Evolutionary conservation across 2,113 vertebrate species (phyloP), one percentile per base, ranked within the genome.

Genomic region (Grantiella picta): DNA sequence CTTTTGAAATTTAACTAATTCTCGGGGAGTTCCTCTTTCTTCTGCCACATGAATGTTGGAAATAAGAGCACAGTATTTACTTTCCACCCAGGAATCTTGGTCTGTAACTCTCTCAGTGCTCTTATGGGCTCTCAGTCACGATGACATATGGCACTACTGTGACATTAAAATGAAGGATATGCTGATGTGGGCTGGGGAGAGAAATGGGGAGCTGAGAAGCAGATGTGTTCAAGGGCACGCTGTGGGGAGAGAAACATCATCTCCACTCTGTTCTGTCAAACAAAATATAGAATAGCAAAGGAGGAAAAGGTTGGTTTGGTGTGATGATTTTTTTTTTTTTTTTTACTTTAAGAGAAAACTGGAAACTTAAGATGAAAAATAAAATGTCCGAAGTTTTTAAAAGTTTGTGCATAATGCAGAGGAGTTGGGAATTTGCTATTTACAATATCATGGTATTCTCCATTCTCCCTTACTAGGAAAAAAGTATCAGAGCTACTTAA

Each of bases 241-340:
- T 44, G 23, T 13, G 15, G n/a, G n/a, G 19, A 60, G 25, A 57
- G 60, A 70, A 87, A 7, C 57, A 50, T 65, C 54, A 15, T 57
- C 72, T 69, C 63, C 44, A 10, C n/a, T 40, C 11, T 11, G 17
- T 11, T 82, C 33, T 61, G n/a, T 38, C 57, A 16, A 29, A 72
- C 11, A 42, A 31, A 87, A 88, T 73, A 21, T 35, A 31, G 15
- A 60, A 9, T 4, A n/a, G 6, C 27, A 28, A 64, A 68, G 7
- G 9, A 4, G 2, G 3, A 23, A 50, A 71, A 63, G 3, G 3
- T 27, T 9, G 11, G 2, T 33, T 54, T 49, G 21, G 5, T 17
- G 40, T 17, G 3, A 9, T 61, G 17, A 9, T 10, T 22, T 12
- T 12, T 1, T 12, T 1, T 12, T 25, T 15, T 17, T 22, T 25